Percentiles rank a stretch among this genome's conserved stretches.
Evolutionary conservation across 1,140 invertebrate genomes (phyloP).

Genomic region (Uloborus diversus): DNA sequence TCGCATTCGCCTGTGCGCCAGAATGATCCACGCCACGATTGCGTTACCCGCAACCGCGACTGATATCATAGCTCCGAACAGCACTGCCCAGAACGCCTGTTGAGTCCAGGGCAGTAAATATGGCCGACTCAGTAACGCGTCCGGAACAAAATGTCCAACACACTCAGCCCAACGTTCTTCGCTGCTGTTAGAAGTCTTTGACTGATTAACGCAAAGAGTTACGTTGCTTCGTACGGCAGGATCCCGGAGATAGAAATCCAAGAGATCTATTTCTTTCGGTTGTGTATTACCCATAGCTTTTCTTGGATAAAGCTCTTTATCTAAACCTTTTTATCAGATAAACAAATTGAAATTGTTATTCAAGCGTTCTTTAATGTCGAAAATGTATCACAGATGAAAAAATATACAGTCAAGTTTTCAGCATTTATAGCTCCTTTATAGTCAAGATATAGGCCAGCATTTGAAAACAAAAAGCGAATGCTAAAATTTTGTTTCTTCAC

Average conservation of each 20-base stretch:
- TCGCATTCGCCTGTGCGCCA: conserved; percentile 74
- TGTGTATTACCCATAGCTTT: conserved; percentile 28
- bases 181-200: background rate
- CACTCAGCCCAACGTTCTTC: conserved; percentile 44
- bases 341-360: too few relatives aligned
- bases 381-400: too few relatives aligned
- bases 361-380: too few relatives aligned
- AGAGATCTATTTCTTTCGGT: conserved; percentile 29
- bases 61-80: conserved; percentile 72
- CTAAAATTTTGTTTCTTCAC: too few relatives aligned
- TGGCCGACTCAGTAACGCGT: conserved; percentile 26
- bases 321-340: too few relatives aligned
- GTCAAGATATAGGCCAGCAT: too few relatives aligned
- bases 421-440: too few relatives aligned
- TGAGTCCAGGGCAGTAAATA: conserved; percentile 41
- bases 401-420: too few relatives aligned
- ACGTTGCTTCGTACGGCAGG: conserved; percentile 11
- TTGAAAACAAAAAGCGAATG: too few relatives aligned
- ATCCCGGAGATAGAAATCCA: conserved; percentile 24
- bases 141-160: conserved; percentile 31
- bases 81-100: conserved; percentile 55
- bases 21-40: conserved; percentile 89
- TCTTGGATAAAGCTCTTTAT: too few relatives aligned
- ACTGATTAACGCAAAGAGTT: conserved; percentile 8
- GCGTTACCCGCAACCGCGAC: conserved; percentile 83